phyloP scores from a whole-genome alignment of 2,113 vertebrate genomes.

The Grus americana region DNA sequence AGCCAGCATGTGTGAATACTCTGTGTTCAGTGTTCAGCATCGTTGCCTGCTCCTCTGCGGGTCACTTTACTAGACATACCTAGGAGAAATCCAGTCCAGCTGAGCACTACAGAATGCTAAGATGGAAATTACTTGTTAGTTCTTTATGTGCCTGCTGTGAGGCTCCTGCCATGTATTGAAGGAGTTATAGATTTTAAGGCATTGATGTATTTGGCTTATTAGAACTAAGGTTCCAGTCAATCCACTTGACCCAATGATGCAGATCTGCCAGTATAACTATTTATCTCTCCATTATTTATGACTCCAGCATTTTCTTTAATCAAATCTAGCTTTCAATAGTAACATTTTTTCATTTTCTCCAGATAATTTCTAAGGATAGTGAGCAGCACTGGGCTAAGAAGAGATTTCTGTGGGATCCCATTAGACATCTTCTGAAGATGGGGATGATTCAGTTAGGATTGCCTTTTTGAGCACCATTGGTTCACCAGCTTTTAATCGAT shows the following conservation, averaged over 20 bases:
- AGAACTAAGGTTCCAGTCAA: background rate
- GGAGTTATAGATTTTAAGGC: background rate
- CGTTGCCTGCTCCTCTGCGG: background rate
- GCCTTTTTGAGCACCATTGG: background rate
- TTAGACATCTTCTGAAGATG: background rate
- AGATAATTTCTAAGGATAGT: background rate
- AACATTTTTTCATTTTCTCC: background rate
- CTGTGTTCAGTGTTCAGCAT: background rate
- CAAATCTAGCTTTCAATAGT: background rate
- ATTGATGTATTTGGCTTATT: background rate
- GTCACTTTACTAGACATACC: background rate
- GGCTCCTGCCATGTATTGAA: background rate
- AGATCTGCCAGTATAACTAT: background rate
- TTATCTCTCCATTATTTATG: background rate
- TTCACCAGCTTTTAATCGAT: constrained; percentile 30
- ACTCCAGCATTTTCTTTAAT: background rate
- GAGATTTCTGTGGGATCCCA: constrained; percentile 1
- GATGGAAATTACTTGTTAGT: background rate
- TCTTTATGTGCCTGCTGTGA: background rate
- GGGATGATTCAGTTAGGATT: constrained; percentile 26
- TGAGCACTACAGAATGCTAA: background rate
- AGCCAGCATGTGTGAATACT: background rate
- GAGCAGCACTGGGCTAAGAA: background rate
- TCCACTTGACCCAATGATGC: background rate
- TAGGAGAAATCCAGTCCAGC: background rate